Evolutionary conservation across 2,113 vertebrate species (phyloP).

Genomic region (Phalacrocorax aristotelis): DNA sequence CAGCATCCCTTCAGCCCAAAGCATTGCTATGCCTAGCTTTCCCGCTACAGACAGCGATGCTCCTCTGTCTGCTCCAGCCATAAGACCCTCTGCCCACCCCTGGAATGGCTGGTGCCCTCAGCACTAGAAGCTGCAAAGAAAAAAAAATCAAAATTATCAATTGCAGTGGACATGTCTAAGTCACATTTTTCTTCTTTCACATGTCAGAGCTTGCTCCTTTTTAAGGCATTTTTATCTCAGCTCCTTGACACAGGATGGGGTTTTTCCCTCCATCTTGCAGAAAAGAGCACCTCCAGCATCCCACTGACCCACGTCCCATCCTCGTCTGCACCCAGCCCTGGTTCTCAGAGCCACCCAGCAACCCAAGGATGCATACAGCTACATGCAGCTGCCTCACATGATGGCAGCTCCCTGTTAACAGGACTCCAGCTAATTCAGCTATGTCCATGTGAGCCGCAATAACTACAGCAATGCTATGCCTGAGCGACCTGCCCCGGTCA

Average conservation of each 20-base stretch:
- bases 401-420: background rate
- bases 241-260: background rate
- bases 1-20: background rate
- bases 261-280: background rate
- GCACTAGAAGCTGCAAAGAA: background rate
- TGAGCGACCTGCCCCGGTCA: background rate
- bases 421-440: background rate
- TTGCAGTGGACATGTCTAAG: background rate
- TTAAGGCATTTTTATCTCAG: background rate
- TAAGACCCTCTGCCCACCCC: background rate
- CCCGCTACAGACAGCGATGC: background rate
- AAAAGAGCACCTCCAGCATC: background rate
- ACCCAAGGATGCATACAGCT: background rate
- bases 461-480: background rate
- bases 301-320: background rate
- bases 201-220: background rate
- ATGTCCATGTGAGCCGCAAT: rapidly evolving
- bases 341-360: background rate
- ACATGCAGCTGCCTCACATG: rapidly evolving
- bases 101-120: background rate
- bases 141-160: background rate
- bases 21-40: background rate
- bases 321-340: background rate
- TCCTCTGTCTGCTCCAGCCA: background rate
- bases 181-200: background rate